phyloP scores from a whole-genome alignment of 2,797 vertebrate genomes.

The Phalloptychus januarius region DNA sequence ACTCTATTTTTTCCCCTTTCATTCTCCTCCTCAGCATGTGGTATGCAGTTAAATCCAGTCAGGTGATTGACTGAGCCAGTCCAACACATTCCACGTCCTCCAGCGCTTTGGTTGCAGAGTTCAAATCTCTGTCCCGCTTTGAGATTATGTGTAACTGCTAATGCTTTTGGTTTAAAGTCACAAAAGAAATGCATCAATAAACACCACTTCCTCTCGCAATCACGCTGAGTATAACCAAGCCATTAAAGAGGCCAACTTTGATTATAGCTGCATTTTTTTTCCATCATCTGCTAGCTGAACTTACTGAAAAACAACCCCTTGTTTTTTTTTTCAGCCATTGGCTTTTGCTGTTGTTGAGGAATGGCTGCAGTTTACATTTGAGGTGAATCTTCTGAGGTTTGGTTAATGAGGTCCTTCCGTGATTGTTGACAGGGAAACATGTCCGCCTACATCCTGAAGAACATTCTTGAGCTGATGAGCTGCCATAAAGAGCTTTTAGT shows the following conservation, averaged over 20 bases:
- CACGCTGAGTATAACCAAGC: not conserved
- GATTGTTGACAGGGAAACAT: constrained; percentile 23
- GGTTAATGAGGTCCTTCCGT: constrained; percentile 8
- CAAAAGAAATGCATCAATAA: constrained; percentile 12
- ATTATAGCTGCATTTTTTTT: not conserved
- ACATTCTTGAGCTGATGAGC: constrained; percentile 17
- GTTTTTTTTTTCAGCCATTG: not conserved
- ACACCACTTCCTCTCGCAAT: constrained; percentile 12
- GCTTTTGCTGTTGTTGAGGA: constrained; percentile 1
- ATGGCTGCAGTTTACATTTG: constrained; percentile 6
- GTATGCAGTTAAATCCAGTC: constrained; percentile 18
- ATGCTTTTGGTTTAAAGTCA: constrained; percentile 5
- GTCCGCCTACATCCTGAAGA: constrained; percentile 20
- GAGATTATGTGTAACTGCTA: not conserved
- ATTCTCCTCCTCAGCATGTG: constrained; percentile 4
- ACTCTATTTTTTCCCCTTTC: not conserved
- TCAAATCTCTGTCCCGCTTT: constrained; percentile 1
- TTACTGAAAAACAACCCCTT: not conserved
- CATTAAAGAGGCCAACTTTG: not conserved
- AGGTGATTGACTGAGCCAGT: constrained; percentile 18
- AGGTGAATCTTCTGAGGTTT: constrained; percentile 15
- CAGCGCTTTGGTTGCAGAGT: not conserved
- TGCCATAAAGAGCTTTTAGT: constrained; percentile 10
- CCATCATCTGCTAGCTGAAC: constrained; percentile 4
- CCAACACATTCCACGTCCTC: constrained; percentile 6